phyloP scores from a whole-genome alignment of 2,888 invertebrate genomes.

The Eristalis arbustorum region DNA sequence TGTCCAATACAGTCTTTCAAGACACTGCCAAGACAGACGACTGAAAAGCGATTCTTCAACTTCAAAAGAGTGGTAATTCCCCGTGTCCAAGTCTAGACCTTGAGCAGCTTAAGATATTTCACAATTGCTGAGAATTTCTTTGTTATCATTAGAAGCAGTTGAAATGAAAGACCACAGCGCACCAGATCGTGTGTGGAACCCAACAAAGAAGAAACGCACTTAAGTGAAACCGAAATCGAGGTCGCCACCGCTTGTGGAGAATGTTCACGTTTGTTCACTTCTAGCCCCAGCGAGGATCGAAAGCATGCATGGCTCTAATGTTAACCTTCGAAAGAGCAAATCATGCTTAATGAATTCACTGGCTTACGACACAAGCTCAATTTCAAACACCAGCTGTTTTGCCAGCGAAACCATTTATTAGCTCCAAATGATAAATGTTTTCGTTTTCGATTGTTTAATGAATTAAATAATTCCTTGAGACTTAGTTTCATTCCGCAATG shows the following conservation, averaged over 20 bases:
- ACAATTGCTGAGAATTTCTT: background rate
- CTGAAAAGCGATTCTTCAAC: background rate
- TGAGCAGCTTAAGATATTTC: background rate
- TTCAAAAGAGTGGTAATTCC: background rate
- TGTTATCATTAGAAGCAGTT: background rate
- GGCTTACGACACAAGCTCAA: background rate
- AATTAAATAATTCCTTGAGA: background rate
- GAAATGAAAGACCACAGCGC: background rate
- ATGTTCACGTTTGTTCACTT: background rate
- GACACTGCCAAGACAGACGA: too few relatives aligned
- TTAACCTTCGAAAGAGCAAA: background rate
- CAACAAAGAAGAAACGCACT: background rate
- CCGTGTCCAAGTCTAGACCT: background rate
- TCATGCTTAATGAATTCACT: background rate
- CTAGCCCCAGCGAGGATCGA: background rate
- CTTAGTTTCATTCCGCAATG: background rate
- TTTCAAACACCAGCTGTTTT: background rate
- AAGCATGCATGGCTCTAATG: background rate
- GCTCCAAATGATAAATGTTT: background rate
- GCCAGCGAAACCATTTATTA: background rate
- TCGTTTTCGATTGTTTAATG: conserved; percentile 1
- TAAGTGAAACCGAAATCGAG: background rate
- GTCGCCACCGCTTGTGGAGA: background rate
- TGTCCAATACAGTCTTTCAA: too few relatives aligned
- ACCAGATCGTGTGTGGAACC: background rate